Base-by-base conservation (phyloP, 2,888 invertebrate species). In the Blastobasis adustella region DNA sequence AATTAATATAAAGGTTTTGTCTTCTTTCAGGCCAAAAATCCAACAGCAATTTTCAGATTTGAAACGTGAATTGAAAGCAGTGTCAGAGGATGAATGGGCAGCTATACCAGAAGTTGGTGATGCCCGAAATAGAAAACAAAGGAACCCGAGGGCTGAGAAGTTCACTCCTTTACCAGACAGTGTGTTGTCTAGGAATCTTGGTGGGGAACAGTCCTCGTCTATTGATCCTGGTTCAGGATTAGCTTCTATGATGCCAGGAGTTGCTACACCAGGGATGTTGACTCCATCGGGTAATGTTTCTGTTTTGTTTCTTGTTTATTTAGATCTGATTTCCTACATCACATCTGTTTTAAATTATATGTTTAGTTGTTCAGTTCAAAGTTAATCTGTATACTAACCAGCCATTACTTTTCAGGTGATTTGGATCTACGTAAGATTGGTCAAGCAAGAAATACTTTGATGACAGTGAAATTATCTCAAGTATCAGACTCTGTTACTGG, bases 61-160 rank as follows among this genome's bases (percentile, higher is more conserved):
- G 23, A 99, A 99, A 81, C 90, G 96, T 63, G 96, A 95, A 59
- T 78, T 97, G 36, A 93, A 94, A 49, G 90, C 91, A 51, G 95
- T 99, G 0, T 93, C 94, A 0, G 95, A 96, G 66, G 97, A 97
- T 55, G 98, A 99, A 73, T 99, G 99, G 99, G 93, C 95, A 49
- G 96, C 94, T 48, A 94, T 99, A 58, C 99, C 99, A 0, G 99
- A 99, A 86, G 99, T 99, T 0, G 99, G 99, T n/a, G 99, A 99
- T 81, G 97, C 97, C 6, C 91, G 99, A 60, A 99, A 98, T 80
- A 93, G 98, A 51, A 98, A 98, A 71, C 98, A 98, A 71, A 90
- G 99, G 44, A 98, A 98, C 83, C 96, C 98, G 0, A 89, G 98
- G 49, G 93, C 96, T 0, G 99, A 99, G 75, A 98, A 97, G 86